phyloP scores from a whole-genome alignment of 2,113 vertebrate genomes.

The Recurvirostra avosetta region DNA sequence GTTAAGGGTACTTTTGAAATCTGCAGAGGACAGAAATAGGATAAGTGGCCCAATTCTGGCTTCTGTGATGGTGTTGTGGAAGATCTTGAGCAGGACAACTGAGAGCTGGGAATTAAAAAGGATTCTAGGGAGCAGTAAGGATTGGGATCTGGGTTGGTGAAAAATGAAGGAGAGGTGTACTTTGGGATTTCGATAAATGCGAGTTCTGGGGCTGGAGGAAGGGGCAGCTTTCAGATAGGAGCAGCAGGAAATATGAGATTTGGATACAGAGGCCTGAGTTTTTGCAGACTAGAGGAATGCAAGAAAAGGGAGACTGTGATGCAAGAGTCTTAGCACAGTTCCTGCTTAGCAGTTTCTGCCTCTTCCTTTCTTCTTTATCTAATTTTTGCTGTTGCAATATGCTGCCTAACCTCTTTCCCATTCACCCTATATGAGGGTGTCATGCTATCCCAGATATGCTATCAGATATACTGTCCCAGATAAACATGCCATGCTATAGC shows the following conservation, averaged over 20 bases:
- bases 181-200: background rate
- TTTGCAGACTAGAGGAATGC: background rate
- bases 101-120: background rate
- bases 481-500: background rate
- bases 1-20: background rate
- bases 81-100: background rate
- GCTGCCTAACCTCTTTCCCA: background rate
- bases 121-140: background rate
- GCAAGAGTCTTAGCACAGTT: background rate
- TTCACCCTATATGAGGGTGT: background rate
- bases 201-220: background rate
- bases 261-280: background rate
- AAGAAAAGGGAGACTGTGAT: background rate
- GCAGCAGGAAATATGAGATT: background rate
- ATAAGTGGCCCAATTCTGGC: background rate
- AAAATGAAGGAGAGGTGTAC: background rate
- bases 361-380: background rate
- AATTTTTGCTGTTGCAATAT: background rate
- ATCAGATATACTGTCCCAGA: background rate
- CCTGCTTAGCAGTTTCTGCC: background rate
- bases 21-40: background rate
- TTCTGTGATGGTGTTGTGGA: background rate
- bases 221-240: background rate
- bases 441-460: background rate
- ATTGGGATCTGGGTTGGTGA: background rate